Conservation (phyloP, 2,113 vertebrate genomes). For the Misgurnus anguillicaudatus region DNA sequence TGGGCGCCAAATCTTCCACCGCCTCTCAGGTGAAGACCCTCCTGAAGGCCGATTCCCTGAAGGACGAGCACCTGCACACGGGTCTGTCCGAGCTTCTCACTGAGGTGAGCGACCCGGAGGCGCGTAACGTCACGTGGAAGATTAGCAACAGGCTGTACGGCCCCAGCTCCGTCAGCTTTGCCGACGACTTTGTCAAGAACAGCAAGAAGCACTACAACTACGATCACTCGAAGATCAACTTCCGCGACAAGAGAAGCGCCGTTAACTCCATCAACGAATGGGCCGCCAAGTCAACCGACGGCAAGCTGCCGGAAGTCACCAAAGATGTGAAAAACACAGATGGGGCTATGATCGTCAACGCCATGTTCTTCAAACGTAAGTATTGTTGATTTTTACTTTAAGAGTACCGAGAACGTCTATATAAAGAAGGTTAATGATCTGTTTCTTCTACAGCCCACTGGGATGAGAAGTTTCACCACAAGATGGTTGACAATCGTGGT, state of each 20-base stretch:
- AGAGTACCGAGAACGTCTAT: background rate
- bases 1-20: slow-evolving; percentile 85
- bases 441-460: slow-evolving; percentile 83
- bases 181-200: slow-evolving; percentile 87
- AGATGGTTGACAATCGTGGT: slow-evolving; percentile 93
- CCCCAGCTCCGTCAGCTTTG: slow-evolving; percentile 89
- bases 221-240: slow-evolving; percentile 95
- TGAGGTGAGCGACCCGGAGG: slow-evolving; percentile 84
- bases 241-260: slow-evolving; percentile 92
- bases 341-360: slow-evolving; percentile 91
- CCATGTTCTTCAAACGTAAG: slow-evolving; percentile 99
- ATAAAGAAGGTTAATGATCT: background rate
- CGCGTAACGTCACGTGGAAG: slow-evolving; percentile 95
- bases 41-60: slow-evolving; percentile 84
- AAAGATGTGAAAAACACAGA: slow-evolving; percentile 91
- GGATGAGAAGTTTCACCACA: slow-evolving; percentile 93
- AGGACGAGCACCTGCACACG: slow-evolving; percentile 85
- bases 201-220: slow-evolving; percentile 98
- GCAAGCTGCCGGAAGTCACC: slow-evolving; percentile 91
- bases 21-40: slow-evolving; percentile 90
- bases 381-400: slow-evolving; percentile 35
- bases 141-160: slow-evolving; percentile 90
- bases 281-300: slow-evolving; percentile 88
- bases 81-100: slow-evolving; percentile 88
- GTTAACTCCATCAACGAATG: slow-evolving; percentile 97